These are phyloP conservation scores for Pterocles orientalis DNA, from an alignment of 2,113 vertebrate genomes.

Conservation along the genomic window DNA sequence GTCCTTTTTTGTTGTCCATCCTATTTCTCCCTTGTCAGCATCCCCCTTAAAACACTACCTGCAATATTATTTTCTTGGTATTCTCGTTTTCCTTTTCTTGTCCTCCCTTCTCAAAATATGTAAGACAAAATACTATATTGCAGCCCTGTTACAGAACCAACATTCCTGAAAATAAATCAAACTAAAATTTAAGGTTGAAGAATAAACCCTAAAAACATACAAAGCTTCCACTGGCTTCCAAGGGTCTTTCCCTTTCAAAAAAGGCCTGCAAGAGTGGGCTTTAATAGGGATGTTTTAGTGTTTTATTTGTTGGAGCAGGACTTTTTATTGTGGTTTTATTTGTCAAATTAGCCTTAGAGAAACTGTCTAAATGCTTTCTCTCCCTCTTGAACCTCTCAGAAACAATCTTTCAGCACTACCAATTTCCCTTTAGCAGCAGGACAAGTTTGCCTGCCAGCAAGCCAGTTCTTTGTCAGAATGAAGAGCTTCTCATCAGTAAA, in stretches of 20 bases:
- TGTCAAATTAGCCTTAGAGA: conserved; percentile 10
- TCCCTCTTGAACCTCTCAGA: conserved; percentile 24
- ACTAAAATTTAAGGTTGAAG: background rate
- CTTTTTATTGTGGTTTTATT: conserved; percentile 9
- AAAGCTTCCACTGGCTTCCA: background rate
- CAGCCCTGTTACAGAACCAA: background rate
- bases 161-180: background rate
- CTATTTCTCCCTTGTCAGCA: background rate
- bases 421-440: conserved; percentile 47
- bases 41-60: background rate
- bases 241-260: background rate
- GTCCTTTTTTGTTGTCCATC: background rate
- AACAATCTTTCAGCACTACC: conserved; percentile 5
- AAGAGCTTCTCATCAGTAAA: conserved; percentile 48
- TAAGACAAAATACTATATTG: background rate
- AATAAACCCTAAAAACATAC: background rate
- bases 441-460: conserved; percentile 51
- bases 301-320: background rate
- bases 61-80: background rate
- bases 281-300: background rate
- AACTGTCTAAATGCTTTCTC: background rate
- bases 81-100: background rate
- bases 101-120: background rate
- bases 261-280: background rate
- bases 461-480: background rate